phyloP scores from a whole-genome alignment of 2,113 vertebrate species.

The Melospiza melodia region DNA sequence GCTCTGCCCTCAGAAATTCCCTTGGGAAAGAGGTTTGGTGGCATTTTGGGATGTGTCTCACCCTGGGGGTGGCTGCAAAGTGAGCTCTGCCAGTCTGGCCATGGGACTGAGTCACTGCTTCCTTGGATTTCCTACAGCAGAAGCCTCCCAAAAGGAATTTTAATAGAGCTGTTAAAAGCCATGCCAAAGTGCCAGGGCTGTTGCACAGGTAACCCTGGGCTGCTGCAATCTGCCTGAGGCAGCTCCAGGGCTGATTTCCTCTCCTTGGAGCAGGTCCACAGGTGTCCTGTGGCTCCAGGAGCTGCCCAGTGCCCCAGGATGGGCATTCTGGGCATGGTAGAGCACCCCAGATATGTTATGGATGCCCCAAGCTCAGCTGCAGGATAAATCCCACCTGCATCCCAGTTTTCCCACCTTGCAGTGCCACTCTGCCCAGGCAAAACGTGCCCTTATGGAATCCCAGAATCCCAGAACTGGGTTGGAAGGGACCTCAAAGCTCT shows the following conservation, averaged over 20 bases:
- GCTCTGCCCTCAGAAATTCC: not conserved
- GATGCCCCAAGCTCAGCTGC: not conserved
- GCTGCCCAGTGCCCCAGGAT: not conserved
- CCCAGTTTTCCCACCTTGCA: accelerated
- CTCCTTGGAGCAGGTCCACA: accelerated
- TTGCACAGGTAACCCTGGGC: accelerated
- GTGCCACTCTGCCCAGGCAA: accelerated
- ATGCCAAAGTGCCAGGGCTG: accelerated
- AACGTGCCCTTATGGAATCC: accelerated
- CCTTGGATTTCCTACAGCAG: not conserved
- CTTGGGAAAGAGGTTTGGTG: not conserved
- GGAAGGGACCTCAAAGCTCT: not conserved
- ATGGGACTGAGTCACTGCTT: not conserved
- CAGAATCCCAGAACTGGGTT: not conserved
- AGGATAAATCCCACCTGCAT: not conserved
- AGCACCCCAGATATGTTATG: not conserved
- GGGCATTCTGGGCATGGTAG: accelerated
- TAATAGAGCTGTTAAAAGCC: not conserved
- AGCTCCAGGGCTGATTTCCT: not conserved
- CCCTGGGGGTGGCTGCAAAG: not conserved
- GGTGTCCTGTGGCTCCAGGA: not conserved
- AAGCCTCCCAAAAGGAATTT: not conserved
- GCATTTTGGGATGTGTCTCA: not conserved
- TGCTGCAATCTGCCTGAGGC: not conserved
- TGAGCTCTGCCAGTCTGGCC: not conserved